phyloP scores from a whole-genome alignment of 2,797 vertebrate genomes.

The Taeniopygia guttata region DNA sequence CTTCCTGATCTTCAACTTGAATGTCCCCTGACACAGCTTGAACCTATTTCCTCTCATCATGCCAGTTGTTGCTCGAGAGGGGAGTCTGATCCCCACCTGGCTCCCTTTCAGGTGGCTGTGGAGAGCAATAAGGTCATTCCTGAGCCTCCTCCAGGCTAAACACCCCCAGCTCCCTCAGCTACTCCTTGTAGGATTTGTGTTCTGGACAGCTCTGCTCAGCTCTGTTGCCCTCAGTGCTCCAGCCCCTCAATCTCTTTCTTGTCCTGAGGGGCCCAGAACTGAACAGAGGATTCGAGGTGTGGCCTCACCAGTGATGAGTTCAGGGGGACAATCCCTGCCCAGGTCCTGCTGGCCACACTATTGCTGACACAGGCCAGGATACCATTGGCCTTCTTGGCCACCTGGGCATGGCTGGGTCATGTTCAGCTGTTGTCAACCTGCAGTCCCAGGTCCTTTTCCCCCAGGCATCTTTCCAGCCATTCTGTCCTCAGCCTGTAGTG shows the following conservation, averaged over 20 bases:
- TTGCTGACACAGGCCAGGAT: background rate
- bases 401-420: background rate
- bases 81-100: background rate
- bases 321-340: background rate
- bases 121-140: too few species aligned
- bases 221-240: background rate
- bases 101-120: background rate
- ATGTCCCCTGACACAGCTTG: background rate
- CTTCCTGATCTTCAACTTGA: background rate
- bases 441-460: background rate
- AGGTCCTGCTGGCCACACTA: background rate
- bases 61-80: background rate
- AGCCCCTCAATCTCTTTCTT: background rate
- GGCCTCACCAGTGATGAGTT: too few species aligned
- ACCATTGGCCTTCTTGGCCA: background rate
- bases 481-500: background rate
- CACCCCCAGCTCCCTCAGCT: background rate
- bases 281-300: fast-evolving
- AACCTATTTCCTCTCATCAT: background rate
- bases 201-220: background rate
- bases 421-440: fast-evolving
- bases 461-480: background rate
- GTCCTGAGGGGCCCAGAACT: background rate
- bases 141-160: background rate
- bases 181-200: background rate